These are phyloP conservation scores for Crypturellus tataupa DNA, from an alignment of 2,797 vertebrate genomes.

Conservation along the genomic window DNA sequence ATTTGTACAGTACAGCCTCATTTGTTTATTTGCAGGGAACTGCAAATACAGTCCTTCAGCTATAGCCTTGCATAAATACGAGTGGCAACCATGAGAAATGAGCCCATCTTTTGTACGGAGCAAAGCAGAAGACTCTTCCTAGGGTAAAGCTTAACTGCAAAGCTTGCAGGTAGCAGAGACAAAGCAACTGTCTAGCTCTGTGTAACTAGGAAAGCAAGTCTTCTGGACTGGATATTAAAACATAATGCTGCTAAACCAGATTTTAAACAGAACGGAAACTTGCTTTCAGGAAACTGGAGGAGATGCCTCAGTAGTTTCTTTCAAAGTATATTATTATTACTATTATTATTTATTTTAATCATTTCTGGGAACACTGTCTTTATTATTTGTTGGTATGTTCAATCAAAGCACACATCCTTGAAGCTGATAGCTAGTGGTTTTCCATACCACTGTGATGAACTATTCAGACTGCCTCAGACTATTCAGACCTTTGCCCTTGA, in stretches of 20 bases:
- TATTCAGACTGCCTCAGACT: neutral
- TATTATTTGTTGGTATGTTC: neutral
- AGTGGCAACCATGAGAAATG: slow-evolving; percentile 2
- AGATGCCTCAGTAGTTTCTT: neutral
- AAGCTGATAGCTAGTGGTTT: neutral
- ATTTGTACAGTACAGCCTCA: neutral
- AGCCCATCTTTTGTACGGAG: neutral
- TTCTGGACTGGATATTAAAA: slow-evolving; percentile 13
- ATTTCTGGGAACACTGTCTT: neutral
- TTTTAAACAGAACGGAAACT: slow-evolving; percentile 10
- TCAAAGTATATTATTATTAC: neutral
- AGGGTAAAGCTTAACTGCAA: neutral
- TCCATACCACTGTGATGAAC: neutral
- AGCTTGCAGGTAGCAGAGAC: neutral
- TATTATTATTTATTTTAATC: neutral
- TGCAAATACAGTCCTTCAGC: neutral
- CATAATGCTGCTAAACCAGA: neutral
- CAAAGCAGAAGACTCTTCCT: neutral
- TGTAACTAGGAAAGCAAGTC: neutral
- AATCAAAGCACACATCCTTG: neutral
- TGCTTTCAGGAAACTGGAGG: neutral
- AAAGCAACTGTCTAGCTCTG: neutral
- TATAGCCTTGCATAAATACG: neutral
- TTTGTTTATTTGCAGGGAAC: neutral
- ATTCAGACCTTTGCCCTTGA: too few relatives aligned